Evolutionary conservation across 2,888 invertebrate genomes (phyloP).

Genomic region (Zonitis immaculata): DNA sequence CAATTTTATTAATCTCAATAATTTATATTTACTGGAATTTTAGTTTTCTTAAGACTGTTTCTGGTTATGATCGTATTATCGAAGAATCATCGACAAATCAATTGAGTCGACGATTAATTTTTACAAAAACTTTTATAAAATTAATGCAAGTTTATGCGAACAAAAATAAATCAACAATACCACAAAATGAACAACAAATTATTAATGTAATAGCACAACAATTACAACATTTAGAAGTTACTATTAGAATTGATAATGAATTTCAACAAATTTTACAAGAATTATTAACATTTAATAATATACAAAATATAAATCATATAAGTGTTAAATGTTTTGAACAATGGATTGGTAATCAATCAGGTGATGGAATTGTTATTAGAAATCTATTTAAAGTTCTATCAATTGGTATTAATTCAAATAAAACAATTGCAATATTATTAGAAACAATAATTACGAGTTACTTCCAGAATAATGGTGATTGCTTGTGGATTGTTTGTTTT

Average conservation of each 20-base stretch:
- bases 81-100: constrained; percentile 46
- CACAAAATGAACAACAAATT: constrained; percentile 51
- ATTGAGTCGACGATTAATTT: constrained; percentile 56
- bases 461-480: constrained; percentile 52
- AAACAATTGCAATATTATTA: constrained; percentile 51
- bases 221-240: constrained; percentile 53
- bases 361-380: constrained; percentile 49
- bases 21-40: too few relatives aligned
- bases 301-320: constrained; percentile 37
- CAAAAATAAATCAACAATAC: constrained; percentile 51
- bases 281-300: constrained; percentile 46
- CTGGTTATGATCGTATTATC: constrained; percentile 52
- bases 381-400: constrained; percentile 51
- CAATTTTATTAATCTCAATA: too few relatives aligned
- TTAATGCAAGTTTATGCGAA: constrained; percentile 55
- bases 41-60: constrained; percentile 59
- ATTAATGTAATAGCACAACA: constrained; percentile 50
- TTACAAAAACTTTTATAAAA: constrained; percentile 57
- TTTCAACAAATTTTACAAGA: constrained; percentile 52
- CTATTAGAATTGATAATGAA: constrained; percentile 49
- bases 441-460: constrained; percentile 54
- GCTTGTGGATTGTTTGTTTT: constrained; percentile 2
- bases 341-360: constrained; percentile 52
- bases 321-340: constrained; percentile 41
- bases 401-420: constrained; percentile 48